Base-by-base conservation (phyloP, 2,797 vertebrate species). In the Helostoma temminkii region DNA sequence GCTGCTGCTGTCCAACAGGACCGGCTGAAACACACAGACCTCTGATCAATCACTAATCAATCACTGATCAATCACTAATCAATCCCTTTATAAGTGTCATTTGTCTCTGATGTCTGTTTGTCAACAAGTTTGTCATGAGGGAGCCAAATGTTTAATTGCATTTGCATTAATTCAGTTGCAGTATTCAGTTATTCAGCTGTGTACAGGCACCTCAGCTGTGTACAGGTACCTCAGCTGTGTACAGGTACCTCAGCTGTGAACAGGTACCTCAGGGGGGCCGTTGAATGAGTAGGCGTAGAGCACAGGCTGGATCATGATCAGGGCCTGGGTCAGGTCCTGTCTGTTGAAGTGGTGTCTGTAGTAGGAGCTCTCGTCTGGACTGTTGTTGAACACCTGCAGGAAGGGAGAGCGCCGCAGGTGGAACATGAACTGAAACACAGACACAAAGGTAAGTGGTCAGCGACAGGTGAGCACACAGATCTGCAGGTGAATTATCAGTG, bases 331-430 rank as follows among this genome's bases (percentile, higher is more conserved):
- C 68, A 98, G 91, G 85, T 99, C 97, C 53, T 99, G 97, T 9
- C 97, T 92, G 96, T 97, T 97, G 74, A 98, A 99, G 77, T 99
- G 96, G 47, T 98, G 97, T 36, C 97, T 93, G 84, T 99, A 99
- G 70, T 98, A 99, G 0, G 96, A 97, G 74, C 97, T 98, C 88
- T 99, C 98, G 65, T 99, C 98, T 0, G 98, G 98, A 85, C 98
- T 99, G 93, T 98, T 99, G 88, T 99, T 99, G 90, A 99, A 98
- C 77, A 99, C 96, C 95, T 99, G 98, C 15, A 99, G 94, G 93
- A 99, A 99, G 19, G 98, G 96, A 57, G 98, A 99, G 78, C 97
- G 95, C 83, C 98, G 94, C 92, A 99, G 93, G 92, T 99, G 98
- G 92, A 99, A 99, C 97, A 99, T 99, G 80, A 99, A 99, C 98